Evolutionary conservation across 1,140 invertebrate genomes (phyloP).

Genomic region (Phthorimaea operculella): DNA sequence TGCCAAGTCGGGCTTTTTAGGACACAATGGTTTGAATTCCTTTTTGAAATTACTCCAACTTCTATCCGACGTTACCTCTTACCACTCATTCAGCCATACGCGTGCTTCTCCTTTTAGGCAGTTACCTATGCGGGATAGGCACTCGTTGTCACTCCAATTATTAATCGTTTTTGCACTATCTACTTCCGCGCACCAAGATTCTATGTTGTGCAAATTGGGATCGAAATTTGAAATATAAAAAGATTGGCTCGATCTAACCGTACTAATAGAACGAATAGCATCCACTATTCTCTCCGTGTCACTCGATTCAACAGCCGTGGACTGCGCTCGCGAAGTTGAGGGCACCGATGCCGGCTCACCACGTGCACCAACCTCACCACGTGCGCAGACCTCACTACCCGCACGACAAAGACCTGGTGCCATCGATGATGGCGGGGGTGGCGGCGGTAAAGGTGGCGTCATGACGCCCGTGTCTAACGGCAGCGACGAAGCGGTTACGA

Average conservation of each 20-base stretch:
- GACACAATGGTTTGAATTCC: constrained; percentile 11
- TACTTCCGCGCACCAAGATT: constrained; percentile 10
- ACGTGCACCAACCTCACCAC: neutral
- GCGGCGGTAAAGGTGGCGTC: neutral
- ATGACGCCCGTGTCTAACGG: neutral
- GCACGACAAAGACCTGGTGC: neutral
- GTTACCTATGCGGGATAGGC: constrained; percentile 8
- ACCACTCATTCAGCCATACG: constrained; percentile 8
- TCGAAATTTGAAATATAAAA: constrained; percentile 13
- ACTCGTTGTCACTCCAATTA: constrained; percentile 10
- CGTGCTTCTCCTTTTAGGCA: constrained; percentile 9
- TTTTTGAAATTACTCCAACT: constrained; percentile 6
- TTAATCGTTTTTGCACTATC: constrained; percentile 6
- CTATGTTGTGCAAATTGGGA: constrained; percentile 8
- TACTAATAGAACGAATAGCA: neutral
- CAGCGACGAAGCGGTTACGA: too few species aligned
- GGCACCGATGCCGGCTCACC: neutral
- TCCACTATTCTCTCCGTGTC: neutral
- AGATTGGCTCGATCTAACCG: neutral
- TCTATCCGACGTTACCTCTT: constrained; percentile 4
- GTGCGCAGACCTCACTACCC: too few species aligned
- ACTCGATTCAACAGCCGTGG: neutral
- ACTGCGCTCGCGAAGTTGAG: neutral
- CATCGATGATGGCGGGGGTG: neutral
- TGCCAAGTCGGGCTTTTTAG: constrained; percentile 2